Conservation (phyloP, 92 coral and sea anemone species). For the Plumapathes pennacea region DNA sequence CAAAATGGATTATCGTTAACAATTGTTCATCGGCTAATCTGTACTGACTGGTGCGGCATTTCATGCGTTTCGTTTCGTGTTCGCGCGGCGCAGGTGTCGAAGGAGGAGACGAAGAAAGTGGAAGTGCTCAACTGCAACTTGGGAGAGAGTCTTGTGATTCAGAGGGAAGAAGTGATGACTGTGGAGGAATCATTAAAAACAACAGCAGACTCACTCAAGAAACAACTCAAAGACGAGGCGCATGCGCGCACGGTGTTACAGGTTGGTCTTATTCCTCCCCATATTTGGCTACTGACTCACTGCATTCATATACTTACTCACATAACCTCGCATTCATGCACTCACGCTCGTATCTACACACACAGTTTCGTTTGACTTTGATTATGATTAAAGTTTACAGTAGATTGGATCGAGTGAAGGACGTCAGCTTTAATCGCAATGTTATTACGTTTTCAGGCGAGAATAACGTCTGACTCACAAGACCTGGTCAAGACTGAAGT, state of each 20-base stretch:
- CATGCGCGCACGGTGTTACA: constrained; percentile 90
- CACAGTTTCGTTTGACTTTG: too few species aligned
- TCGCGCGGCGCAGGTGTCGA: constrained; percentile 70
- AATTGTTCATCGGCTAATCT: too few species aligned
- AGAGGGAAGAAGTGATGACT: constrained; percentile 66
- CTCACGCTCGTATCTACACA: too few species aligned
- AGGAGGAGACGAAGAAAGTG: constrained; percentile 82
- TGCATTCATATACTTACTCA: too few species aligned
- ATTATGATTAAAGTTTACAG: too few species aligned
- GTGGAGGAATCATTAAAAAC: constrained; percentile 82
- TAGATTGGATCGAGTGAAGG: too few species aligned
- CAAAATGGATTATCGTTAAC: too few species aligned
- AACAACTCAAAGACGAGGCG: constrained; percentile 88
- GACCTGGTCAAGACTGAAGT: constrained; percentile 71
- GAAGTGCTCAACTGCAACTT: constrained; percentile 63
- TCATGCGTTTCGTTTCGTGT: too few species aligned
- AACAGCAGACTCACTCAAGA: constrained; percentile 79
- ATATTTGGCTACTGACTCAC: neutral
- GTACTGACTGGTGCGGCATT: too few species aligned
- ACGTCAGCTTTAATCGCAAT: too few species aligned
- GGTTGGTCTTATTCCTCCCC: constrained; percentile 35
- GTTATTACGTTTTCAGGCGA: constrained; percentile 48
- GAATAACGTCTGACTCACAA: constrained; percentile 79
- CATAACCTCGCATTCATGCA: too few species aligned
- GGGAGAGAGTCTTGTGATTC: constrained; percentile 26